Evolutionary conservation across 2,797 vertebrate genomes (phyloP), one percentile per base, ranked within the genome.

Genomic region (Cossypha dichroa): DNA sequence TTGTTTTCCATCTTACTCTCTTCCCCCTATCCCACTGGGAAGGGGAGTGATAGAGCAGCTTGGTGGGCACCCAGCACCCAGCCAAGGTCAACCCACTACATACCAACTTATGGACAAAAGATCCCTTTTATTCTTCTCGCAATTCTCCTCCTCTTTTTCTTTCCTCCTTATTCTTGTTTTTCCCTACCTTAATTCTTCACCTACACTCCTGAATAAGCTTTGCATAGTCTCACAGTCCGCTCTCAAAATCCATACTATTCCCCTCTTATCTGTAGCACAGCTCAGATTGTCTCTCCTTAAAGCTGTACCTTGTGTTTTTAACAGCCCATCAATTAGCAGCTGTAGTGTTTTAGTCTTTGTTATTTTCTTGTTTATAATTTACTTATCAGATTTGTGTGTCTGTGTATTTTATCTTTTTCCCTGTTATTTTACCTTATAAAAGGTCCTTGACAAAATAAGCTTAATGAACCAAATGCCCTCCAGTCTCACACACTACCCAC

Each of bases 71-170:
- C 10, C 3, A 26, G 5, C 13, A 4, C 26, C 21, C 45, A 67
- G 15, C 18, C 10, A 22, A 51, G 15, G 9, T 75, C 28, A 59
- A 38, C 10, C 5, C 23, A 19, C 36, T 41, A 18, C 22, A 23
- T n/a, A 23, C 9, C 11, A 38, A 21, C 3, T 56, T 28, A 40
- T 3, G 13, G 13, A 33, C 18, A 58, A 66, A 41, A 73, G 5
- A 1, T 0, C 2, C 2, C 20, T 73, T 89, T 80, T 46, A 73
- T 88, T 36, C 5, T 46, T 1, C 6, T 56, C 4, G 66, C 34
- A 56, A 2, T 64, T 88, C 10, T 75, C 5, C 10, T 75, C 5
- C 7, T 81, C 10, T 28, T 64, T 84, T 49, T 45, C 51, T 28
- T 21, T 8, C 9, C 9, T 49, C 26, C 8, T 52, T 20, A 11